phyloP scores from a whole-genome alignment of 2,113 vertebrate genomes.

The Euleptes europaea region DNA sequence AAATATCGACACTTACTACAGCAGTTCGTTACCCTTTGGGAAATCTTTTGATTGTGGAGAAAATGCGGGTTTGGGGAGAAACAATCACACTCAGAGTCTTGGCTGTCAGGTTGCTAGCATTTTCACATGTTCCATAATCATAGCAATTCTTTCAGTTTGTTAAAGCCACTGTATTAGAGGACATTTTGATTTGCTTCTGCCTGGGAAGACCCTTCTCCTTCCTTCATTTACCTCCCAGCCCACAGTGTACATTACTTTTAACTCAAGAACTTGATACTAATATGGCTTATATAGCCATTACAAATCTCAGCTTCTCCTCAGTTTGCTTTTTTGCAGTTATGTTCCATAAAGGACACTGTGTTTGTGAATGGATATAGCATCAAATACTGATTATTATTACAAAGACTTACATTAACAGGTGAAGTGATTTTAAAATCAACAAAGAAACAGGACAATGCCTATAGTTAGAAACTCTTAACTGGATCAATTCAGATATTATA shows the following conservation, averaged over 20 bases:
- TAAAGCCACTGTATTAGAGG: slow-evolving; percentile 15
- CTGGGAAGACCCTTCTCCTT: not conserved
- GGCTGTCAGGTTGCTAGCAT: not conserved
- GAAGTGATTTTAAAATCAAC: slow-evolving; percentile 22
- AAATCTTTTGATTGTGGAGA: not conserved
- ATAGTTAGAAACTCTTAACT: no score
- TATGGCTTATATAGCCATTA: slow-evolving; percentile 12
- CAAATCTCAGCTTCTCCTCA: slow-evolving; percentile 43
- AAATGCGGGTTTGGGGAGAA: no score
- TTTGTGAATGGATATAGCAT: not conserved
- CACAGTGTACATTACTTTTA: not conserved
- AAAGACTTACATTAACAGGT: slow-evolving; percentile 18
- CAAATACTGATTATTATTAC: not conserved
- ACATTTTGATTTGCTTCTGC: not conserved
- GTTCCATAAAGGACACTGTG: not conserved
- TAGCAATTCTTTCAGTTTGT: not conserved
- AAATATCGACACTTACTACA: not conserved
- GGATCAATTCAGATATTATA: no score
- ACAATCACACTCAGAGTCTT: not conserved
- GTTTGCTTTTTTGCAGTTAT: slow-evolving; percentile 45
- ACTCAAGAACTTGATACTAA: not conserved
- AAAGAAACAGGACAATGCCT: not conserved
- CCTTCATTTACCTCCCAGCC: not conserved
- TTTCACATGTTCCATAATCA: not conserved
- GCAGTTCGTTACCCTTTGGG: not conserved